Evolutionary conservation across 2,888 invertebrate species (phyloP), one percentile per base, ranked within the genome.

Genomic region (Pharmacophagus antenor): DNA sequence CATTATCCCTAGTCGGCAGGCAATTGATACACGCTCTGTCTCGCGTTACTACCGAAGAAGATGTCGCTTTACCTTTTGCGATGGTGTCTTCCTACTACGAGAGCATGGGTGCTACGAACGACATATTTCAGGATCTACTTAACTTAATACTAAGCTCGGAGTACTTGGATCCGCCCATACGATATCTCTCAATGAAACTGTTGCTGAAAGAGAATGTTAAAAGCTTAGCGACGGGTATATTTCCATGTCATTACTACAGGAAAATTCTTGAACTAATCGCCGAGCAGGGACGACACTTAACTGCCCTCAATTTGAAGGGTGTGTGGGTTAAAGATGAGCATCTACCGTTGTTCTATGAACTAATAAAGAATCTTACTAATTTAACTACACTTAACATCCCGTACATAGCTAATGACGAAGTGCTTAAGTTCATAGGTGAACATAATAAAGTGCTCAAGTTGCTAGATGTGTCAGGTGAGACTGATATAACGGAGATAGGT

Each of bases 261-360:
- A 93, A 93, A 80, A 93, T 95, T 68, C 83, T 95, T 70, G 92
- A 93, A 78, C 91, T 93, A 64, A 93, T 95, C 69, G 87, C 90
- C 5, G 91, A 91, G 21, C 93, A 93, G 79, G 95, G 94, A 7
- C 91, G 85, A 7, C 93, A 94, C 27, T 72, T 95, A 66, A 92
- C 93, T 48, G 82, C 92, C 37, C 89, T 95, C 55, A 94, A 94
- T 79, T 81, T 95, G 59, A 94, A 94, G 84, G 95, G 95, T 15
- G 93, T 95, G 31, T 95, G 94, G 94, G 93, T 94, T 46, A 93
- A 94, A 77, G 94, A 94, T 55, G 94, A 95, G 65, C 92, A 94
- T 68, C 90, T 94, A 70, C 82, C 91, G 59, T 88, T 93, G 12
- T 88, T 95, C 84, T 93, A 92, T 63, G 86, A 92, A 25, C 79